Evolutionary conservation across 2,113 vertebrate species (phyloP), one percentile per base, ranked within the genome.

Genomic region (Periophthalmus modestus): DNA sequence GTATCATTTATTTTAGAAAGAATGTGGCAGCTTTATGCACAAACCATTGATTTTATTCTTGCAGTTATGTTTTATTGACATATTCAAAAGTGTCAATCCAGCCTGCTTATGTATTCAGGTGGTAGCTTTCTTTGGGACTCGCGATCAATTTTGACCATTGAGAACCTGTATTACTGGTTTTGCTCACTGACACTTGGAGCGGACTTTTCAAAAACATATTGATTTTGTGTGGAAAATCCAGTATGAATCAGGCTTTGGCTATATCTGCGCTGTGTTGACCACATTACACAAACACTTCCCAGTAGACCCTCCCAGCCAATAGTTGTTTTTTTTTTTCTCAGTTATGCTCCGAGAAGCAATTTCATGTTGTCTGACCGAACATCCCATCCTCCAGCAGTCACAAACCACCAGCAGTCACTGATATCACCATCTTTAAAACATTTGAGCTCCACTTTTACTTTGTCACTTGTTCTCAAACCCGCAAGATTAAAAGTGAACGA

Each of bases 141-240:
- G 5, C 55, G 55, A 82, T 86, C 82, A 74, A 81, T 85, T 73
- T 21, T 67, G 72, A 70, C 54, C 33, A 66, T 71, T 66, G 55
- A 88, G 52, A 73, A 80, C 63, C 63, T 80, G 54, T 57, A 68
- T 76, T 78, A 72, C 84, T 70, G 72, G 61, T 81, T 82, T 74
- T 83, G 69, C 77, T 69, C 72, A 72, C 75, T 76, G 78, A 87
- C 71, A 75, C 70, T 75, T 66, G 65, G 82, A 80, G 74, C 70
- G 82, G 72, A 83, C 80, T 84, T 52, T 83, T 63, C 33, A 85
- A 74, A 87, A 79, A 72, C 80, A 82, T 70, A 89, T 89, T 52
- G 87, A 90, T 90, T 87, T n/a, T 21, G 50, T 83, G 68, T 88
- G 65, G 43, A 74, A 80, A 89, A 80, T 68, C 54, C 57, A 67